Evolutionary conservation across 2,113 vertebrate genomes (phyloP).

Genomic region (Osmerus mordax): DNA sequence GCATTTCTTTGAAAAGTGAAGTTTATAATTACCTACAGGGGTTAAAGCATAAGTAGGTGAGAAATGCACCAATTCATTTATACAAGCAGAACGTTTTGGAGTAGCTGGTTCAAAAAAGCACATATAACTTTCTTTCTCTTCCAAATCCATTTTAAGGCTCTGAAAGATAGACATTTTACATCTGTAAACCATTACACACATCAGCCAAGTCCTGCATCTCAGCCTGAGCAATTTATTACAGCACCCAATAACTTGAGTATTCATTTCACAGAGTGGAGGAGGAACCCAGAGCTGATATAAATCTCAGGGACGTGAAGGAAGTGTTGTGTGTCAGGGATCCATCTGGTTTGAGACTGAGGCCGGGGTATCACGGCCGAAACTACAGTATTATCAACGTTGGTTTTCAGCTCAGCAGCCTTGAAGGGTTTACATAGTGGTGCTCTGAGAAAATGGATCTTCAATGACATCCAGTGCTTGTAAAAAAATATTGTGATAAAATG

Average conservation of each 20-base stretch:
- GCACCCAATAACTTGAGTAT: neutral
- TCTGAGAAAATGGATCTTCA: too few relatives aligned
- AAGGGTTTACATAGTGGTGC: too few relatives aligned
- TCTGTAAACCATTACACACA: conserved; percentile 11
- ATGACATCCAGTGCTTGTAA: too few relatives aligned
- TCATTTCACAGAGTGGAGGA: conserved; percentile 1
- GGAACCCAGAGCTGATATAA: neutral
- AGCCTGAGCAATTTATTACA: conserved; percentile 4
- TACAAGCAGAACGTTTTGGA: neutral
- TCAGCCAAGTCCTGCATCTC: neutral
- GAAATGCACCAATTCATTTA: neutral
- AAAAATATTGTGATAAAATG: too few relatives aligned
- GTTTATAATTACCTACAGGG: neutral
- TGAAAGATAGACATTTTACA: conserved; percentile 11
- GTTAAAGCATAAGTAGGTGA: neutral
- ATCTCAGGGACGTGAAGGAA: neutral
- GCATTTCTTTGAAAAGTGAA: neutral
- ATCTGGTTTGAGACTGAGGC: neutral
- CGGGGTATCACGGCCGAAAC: neutral
- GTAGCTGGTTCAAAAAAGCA: neutral
- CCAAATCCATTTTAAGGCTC: neutral
- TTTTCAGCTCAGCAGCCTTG: too few relatives aligned
- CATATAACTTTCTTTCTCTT: neutral
- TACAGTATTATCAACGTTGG: neutral
- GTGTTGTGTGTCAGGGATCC: neutral